Base-by-base conservation (phyloP, 2,797 vertebrate species). In the Acanthis flammea region DNA sequence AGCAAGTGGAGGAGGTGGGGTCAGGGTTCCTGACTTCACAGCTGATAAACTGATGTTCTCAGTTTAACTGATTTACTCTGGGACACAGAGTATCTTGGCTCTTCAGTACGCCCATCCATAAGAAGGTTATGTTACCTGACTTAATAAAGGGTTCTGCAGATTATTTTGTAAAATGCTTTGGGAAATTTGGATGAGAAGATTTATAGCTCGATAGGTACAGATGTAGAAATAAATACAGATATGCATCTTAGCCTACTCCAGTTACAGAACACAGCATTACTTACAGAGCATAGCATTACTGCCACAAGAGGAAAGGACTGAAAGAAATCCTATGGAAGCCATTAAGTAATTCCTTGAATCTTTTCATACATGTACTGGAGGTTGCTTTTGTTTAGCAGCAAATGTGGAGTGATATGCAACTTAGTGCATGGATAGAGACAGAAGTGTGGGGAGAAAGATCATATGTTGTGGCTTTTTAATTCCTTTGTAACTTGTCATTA, bases 41-140 rank as follows among this genome's bases (percentile, higher is more conserved):
- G 53, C 7, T 73, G 60, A 35, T 28, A 48, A 18, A 57, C 25
- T 66, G n/a, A 31, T 83, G 54, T 72, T 45, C 42, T 88, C 1
- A 0, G 15, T 72, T 58, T 72, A 39, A 78, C 33, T 67, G 53
- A 62, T 80, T 42, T 53, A 28, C 9, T 78, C 24, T 47, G 47
- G 86, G 55, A 60, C 67, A 72, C 33, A 25, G 41, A 28, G 19
- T 63, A 47, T 31, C 28, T 83, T 66, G 4, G 6, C 27, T 66
- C 37, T 76, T 58, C 45, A 39, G 10, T 60, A 30, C 5, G 1
- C 15, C 17, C 45, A 31, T 62, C 67, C 1, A 0, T n/a, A 35
- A 57, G 42, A 30, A 39, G 14, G 27, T 71, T 62, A 21, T n/a
- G 18, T 65, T 80, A 53, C 72, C 55, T 60, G 31, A 76, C 76